phyloP scores from a whole-genome alignment of 92 coral and sea anemone genomes.

The Blastomussa wellsi region DNA sequence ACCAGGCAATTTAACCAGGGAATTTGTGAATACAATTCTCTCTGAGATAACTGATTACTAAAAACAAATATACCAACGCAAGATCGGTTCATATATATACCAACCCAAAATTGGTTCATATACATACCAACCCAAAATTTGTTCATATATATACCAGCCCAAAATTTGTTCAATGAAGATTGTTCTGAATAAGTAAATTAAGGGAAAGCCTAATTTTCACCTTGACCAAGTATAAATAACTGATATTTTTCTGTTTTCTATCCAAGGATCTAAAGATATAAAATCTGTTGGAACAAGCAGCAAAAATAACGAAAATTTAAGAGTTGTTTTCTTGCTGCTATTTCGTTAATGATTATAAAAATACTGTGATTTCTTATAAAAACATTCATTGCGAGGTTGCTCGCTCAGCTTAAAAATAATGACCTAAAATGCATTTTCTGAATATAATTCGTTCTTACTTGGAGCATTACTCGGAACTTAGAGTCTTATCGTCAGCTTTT shows the following conservation, averaged over 20 bases:
- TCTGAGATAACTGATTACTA: not conserved
- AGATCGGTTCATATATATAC: not conserved
- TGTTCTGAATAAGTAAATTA: not conserved
- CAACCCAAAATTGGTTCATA: not conserved
- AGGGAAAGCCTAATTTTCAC: not conserved
- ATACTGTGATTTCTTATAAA: not conserved
- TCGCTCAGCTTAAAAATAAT: not conserved
- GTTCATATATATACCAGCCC: not conserved
- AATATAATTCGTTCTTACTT: not conserved
- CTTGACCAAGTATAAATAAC: not conserved
- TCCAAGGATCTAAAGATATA: not conserved
- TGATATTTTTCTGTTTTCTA: not conserved
- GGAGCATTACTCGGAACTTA: not conserved
- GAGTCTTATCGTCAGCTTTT: not conserved
- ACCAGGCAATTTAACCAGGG: not conserved
- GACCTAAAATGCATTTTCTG: no score
- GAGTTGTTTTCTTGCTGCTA: not conserved
- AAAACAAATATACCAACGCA: not conserved
- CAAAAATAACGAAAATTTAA: not conserved
- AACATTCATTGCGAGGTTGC: not conserved
- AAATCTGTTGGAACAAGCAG: not conserved
- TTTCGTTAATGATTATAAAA: not conserved
- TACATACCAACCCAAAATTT: not conserved
- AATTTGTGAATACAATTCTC: not conserved
- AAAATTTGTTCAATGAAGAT: no score